Percentiles rank a stretch among this genome's conserved stretches.
phyloP scores from a whole-genome alignment of 2,888 invertebrate genomes.

The Thera britannica region DNA sequence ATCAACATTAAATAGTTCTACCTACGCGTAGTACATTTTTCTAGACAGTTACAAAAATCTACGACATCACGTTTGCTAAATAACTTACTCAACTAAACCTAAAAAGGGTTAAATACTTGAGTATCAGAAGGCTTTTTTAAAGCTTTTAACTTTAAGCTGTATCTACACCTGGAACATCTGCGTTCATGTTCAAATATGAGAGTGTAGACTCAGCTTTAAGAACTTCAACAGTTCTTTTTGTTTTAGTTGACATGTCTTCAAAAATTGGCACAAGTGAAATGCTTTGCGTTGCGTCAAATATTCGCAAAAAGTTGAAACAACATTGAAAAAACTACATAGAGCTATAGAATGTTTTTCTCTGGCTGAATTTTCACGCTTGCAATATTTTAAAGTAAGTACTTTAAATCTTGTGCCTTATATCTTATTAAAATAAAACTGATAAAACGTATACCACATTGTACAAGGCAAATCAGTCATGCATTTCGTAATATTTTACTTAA shows the following conservation, averaged over 20 bases:
- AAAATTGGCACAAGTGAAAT: constrained; percentile 29
- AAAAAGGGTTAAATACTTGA: constrained; percentile 36
- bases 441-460: constrained; percentile 57
- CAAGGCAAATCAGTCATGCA: constrained; percentile 47
- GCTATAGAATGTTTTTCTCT: not conserved
- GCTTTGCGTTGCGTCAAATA: not conserved
- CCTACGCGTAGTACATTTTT: constrained; percentile 44
- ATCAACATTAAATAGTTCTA: constrained; percentile 44
- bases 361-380: not conserved
- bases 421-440: constrained; percentile 42
- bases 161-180: constrained; percentile 13
- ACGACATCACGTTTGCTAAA: constrained; percentile 68
- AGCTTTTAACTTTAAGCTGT: constrained; percentile 38
- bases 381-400: not conserved
- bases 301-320: not conserved
- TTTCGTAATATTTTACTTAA: not conserved
- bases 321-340: not conserved
- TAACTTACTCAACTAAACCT: constrained; percentile 56
- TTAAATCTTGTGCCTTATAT: constrained; percentile 18
- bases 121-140: constrained; percentile 41
- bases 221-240: constrained; percentile 3
- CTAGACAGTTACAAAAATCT: constrained; percentile 66
- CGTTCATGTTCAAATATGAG: not conserved
- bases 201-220: constrained; percentile 17
- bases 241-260: constrained; percentile 1